Percentiles rank a stretch among this genome's conserved stretches.
These are phyloP conservation scores for Saccopteryx bilineata DNA, from an alignment of 2,113 vertebrate species.

Conservation along the genomic window DNA sequence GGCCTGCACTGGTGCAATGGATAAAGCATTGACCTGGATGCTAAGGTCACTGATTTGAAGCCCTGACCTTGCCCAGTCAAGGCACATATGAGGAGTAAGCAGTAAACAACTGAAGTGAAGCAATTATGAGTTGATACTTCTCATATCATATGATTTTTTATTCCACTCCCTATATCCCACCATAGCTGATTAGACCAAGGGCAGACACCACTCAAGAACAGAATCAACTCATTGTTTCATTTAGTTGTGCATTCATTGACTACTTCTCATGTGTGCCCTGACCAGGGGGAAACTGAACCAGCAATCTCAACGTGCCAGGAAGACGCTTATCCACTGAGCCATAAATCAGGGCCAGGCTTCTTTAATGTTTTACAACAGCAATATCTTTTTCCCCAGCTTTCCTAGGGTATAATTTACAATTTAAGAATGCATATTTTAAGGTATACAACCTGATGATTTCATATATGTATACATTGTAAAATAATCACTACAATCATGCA, in stretches of 20 bases:
- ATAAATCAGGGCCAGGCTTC: not conserved
- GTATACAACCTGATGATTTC: not conserved
- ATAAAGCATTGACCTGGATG: no score
- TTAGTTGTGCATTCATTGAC: no score
- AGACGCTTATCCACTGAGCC: no score
- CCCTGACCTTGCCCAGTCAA: no score
- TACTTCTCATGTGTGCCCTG: no score
- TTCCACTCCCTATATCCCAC: not conserved
- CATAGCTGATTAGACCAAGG: not conserved
- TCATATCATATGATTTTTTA: not conserved
- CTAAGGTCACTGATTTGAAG: no score
- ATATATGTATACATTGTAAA: not conserved
- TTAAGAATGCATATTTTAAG: conserved; percentile 14
- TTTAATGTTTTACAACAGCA: conserved; percentile 52
- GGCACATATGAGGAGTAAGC: no score
- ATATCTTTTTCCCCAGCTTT: not conserved
- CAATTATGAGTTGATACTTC: not conserved
- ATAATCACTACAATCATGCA: conserved; percentile 3
- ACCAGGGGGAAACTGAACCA: no score
- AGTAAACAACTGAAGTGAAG: not conserved
- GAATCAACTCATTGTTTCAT: no score
- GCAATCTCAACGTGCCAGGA: no score
- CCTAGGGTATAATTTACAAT: not conserved
- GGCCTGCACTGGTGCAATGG: no score
- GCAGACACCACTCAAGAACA: not conserved